Percentiles rank a stretch among this genome's conserved stretches.
Conservation (phyloP, 23 tunicate genomes). For the Phallusia fumigata region DNA sequence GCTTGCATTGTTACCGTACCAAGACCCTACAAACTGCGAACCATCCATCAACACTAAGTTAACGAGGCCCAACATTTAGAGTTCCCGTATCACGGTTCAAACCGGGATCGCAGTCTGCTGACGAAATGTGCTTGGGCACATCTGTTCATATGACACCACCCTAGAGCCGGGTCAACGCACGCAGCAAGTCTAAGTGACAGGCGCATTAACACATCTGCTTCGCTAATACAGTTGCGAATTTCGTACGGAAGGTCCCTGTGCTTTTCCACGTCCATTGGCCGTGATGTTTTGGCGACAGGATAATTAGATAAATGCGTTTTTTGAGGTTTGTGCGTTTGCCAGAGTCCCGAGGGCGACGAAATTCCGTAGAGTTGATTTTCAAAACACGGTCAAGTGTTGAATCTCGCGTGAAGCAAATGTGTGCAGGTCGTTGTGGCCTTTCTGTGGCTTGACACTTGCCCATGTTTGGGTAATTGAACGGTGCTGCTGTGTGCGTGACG, state of each 20-base stretch:
- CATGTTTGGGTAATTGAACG: too few species aligned
- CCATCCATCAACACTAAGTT: neutral
- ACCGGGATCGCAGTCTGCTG: neutral
- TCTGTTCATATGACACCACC: slow-evolving; percentile 8
- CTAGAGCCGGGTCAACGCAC: neutral
- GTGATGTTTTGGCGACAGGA: slow-evolving; percentile 4
- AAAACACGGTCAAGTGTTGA: neutral
- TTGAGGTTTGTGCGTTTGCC: neutral
- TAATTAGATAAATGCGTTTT: neutral
- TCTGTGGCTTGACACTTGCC: too few species aligned
- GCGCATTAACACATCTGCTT: slow-evolving; percentile 2
- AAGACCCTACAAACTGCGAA: neutral
- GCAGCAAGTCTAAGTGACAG: neutral
- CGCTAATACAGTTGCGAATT: neutral
- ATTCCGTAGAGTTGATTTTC: neutral
- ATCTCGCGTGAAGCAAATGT: neutral
- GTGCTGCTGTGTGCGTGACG: too few species aligned
- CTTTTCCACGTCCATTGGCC: neutral
- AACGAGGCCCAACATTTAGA: neutral
- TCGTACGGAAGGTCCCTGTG: neutral
- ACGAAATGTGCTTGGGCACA: neutral
- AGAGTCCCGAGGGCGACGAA: neutral
- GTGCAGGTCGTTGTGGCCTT: neutral
- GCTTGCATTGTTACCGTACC: too few species aligned
- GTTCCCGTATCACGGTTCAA: neutral